Conservation (phyloP, 64 coral and sea anemone genomes). For the Dendronephthya gigantea region DNA sequence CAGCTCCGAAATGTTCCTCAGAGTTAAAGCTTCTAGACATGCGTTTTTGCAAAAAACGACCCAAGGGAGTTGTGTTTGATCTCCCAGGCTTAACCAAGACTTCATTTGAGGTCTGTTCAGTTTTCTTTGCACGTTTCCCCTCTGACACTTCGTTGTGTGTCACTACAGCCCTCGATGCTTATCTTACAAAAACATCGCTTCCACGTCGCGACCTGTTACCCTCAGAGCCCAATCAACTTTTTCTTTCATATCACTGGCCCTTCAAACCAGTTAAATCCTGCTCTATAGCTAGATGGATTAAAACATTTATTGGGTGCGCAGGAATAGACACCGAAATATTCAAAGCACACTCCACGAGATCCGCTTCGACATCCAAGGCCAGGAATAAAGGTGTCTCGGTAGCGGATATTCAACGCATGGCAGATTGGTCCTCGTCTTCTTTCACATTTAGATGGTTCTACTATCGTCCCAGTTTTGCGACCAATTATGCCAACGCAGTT, state of each 20-base stretch:
- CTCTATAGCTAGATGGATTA: neutral
- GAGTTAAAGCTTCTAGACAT: neutral
- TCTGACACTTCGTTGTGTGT: neutral
- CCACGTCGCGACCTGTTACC: no score
- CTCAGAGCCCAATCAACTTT: neutral
- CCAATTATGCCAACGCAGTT: neutral
- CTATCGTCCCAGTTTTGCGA: neutral
- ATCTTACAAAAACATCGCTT: neutral
- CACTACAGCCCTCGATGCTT: neutral
- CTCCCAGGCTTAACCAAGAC: neutral
- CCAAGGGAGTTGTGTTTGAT: neutral
- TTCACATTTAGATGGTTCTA: neutral
- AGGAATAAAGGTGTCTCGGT: neutral
- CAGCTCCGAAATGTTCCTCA: neutral
- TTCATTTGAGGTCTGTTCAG: neutral
- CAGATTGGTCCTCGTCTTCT: neutral
- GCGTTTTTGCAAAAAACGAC: neutral
- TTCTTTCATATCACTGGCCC: neutral
- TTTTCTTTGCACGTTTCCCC: neutral
- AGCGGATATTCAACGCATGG: neutral
- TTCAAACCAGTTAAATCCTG: neutral
- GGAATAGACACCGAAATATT: neutral
- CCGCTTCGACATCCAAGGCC: neutral
- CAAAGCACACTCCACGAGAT: neutral
- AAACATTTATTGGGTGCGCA: neutral